Percentiles rank a stretch among this genome's conserved stretches.
Evolutionary conservation across 2,113 vertebrate species (phyloP).

Genomic region (Ramphastos sulfuratus): DNA sequence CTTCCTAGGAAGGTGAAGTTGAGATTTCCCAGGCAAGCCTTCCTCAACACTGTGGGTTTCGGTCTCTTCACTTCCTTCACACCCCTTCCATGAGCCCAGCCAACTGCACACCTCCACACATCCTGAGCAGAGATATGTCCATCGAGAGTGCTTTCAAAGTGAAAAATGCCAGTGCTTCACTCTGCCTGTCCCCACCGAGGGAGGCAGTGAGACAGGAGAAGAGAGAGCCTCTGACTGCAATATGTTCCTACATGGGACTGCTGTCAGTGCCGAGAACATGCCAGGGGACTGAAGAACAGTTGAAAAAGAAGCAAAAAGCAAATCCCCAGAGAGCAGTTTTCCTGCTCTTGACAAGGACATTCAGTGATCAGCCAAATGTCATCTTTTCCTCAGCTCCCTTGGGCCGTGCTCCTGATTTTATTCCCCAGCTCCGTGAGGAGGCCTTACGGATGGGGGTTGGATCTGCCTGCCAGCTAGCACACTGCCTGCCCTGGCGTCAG

Average conservation of each 20-base stretch:
- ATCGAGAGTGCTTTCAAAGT: neutral
- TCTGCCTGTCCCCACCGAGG: neutral
- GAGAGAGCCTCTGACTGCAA: neutral
- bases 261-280: neutral
- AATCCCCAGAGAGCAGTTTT: neutral
- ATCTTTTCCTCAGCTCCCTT: neutral
- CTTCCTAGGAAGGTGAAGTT: neutral
- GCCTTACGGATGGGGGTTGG: neutral
- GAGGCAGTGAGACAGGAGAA: neutral
- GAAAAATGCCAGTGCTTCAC: neutral
- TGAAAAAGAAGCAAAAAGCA: neutral
- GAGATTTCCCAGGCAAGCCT: neutral
- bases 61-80: neutral
- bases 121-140: neutral
- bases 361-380: neutral
- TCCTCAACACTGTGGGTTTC: neutral
- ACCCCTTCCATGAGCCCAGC: neutral
- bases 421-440: neutral
- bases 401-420: neutral
- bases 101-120: neutral
- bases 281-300: neutral
- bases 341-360: neutral
- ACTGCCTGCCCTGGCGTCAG: neutral
- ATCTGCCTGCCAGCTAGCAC: neutral
- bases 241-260: neutral